Evolutionary conservation across 1,140 invertebrate species (phyloP), one percentile per base, ranked within the genome.

Genomic region (Aradophagus sp.): DNA sequence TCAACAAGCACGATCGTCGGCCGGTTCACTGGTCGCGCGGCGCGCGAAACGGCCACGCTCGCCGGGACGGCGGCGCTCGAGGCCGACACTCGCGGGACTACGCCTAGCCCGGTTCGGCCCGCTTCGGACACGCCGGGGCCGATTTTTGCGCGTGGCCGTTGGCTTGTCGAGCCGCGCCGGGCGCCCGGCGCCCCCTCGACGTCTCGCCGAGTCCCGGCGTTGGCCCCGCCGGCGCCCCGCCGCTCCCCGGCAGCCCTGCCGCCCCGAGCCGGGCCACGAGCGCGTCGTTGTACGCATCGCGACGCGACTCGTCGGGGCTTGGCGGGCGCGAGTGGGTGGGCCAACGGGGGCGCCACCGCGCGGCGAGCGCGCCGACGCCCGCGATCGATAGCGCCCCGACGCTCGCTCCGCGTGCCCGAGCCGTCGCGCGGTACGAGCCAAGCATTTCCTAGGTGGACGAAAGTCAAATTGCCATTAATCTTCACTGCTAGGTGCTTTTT

Each of bases 321-420:
- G 48, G 45, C 20, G 70, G 19, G 34, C 20, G 52, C 27, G 62
- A 45, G 55, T 29, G 53, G 53, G 44, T 41, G 67, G 62, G 16
- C 23, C 74, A 77, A 74, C 76, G 77, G 67, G 76, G 77, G 80
- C 78, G 78, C 80, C 80, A 78, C 77, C 70, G 70, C 47, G 73
- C 69, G 78, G 79, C 69, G 50, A 55, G 26, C 31, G 42, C 80
- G 80, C 77, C 80, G 79, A 82, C 81, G 82, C 82, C 79, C 80
- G 78, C 77, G 76, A 75, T 75, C 76, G 74, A 76, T 76, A 77
- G 55, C 52, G 68, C 62, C 47, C 52, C 56, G 67, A 62, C 73
- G 67, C 61, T 38, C 36, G 32, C 52, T 38, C 16, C 50, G 50
- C 6, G 48, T 56, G 35, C 56, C 58, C 56, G 74, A 81, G 68